Evolutionary conservation across 2,797 vertebrate genomes (phyloP).

Genomic region (Scarus forsteni): DNA sequence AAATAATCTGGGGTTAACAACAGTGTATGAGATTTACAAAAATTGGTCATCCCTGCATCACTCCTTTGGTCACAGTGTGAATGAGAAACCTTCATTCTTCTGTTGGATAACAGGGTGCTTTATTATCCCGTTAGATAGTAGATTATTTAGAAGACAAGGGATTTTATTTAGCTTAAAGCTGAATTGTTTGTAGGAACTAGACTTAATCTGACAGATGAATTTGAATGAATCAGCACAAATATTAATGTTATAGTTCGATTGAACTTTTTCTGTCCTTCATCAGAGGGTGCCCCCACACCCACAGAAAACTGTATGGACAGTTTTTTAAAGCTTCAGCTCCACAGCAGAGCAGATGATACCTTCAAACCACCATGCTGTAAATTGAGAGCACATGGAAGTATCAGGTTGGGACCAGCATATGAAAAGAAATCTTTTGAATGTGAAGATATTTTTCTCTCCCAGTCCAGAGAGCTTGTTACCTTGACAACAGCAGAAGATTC

Average conservation of each 20-base stretch:
- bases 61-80: background rate
- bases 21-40: no score
- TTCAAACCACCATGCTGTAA: conserved; percentile 33
- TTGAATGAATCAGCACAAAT: conserved; percentile 6
- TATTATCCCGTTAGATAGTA: background rate
- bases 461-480: conserved; percentile 82
- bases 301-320: conserved; percentile 5
- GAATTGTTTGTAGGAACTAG: background rate
- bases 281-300: background rate
- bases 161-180: conserved; percentile 7
- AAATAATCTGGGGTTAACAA: no score
- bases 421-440: conserved; percentile 75
- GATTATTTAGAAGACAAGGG: background rate
- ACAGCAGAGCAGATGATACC: conserved; percentile 18
- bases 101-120: background rate
- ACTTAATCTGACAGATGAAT: conserved; percentile 11
- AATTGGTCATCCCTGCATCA: no score
- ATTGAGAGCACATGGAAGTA: conserved; percentile 54
- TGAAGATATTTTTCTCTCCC: conserved; percentile 55
- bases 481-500: conserved; percentile 85
- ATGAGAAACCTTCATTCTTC: background rate
- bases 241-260: background rate
- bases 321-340: conserved; percentile 4
- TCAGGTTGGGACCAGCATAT: conserved; percentile 69
- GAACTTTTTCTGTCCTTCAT: background rate